phyloP scores from a whole-genome alignment of 1,140 invertebrate species.

The Brachionus rotundiformis region DNA sequence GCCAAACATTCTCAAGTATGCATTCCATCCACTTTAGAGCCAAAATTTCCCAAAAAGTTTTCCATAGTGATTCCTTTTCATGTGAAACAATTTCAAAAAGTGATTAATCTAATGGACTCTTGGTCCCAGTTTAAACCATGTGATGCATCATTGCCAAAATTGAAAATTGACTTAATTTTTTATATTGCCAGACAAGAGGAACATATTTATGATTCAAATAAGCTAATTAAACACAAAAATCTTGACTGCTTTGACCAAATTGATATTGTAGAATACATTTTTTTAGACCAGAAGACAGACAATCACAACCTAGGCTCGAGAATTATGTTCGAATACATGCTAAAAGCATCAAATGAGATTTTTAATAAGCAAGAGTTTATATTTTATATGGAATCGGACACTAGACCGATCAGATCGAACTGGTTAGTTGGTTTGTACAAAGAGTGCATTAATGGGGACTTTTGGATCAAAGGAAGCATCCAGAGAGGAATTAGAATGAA shows the following conservation, averaged over 20 bases:
- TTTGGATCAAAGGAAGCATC: conserved; percentile 35
- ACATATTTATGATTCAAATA: not conserved
- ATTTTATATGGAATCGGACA: conserved; percentile 38
- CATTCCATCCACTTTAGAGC: not conserved
- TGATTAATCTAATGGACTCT: not conserved
- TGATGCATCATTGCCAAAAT: not conserved
- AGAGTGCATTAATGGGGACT: not conserved
- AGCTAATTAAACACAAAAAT: not conserved
- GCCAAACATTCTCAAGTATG: not conserved
- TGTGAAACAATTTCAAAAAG: conserved; percentile 1
- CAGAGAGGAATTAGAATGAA: conserved; percentile 1
- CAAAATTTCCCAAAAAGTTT: not conserved
- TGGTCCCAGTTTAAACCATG: conserved; percentile 23
- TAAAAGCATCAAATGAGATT: not conserved
- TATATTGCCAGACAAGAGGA: not conserved
- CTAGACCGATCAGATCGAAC: not conserved
- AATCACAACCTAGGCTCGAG: not conserved
- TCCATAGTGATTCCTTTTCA: conserved; percentile 18
- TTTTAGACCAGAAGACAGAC: not conserved
- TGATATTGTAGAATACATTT: conserved; percentile 9
- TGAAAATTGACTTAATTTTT: not conserved
- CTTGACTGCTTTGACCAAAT: not conserved
- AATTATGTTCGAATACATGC: conserved; percentile 42
- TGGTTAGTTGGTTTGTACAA: not conserved
- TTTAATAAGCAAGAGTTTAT: not conserved